Evolutionary conservation across 1,140 invertebrate genomes (phyloP).

Genomic region (Panulirus ornatus): DNA sequence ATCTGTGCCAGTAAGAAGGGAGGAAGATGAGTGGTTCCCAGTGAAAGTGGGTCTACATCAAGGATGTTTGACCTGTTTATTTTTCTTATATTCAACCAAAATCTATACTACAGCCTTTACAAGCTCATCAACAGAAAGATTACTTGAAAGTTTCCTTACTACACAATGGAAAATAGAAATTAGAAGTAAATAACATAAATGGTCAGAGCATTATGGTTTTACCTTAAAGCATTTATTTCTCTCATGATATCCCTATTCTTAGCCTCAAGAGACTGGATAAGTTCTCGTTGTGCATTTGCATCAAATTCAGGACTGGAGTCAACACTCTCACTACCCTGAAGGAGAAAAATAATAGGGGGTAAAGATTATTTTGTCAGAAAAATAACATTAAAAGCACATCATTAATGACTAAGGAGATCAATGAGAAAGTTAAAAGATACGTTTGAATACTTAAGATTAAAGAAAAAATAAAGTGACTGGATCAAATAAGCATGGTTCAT

Average conservation of each 20-base stretch:
- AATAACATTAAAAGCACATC: background rate
- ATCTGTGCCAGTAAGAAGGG: too few relatives aligned
- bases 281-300: constrained; percentile 76
- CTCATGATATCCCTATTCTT: constrained; percentile 99
- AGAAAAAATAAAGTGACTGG: too few relatives aligned
- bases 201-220: constrained; percentile 54
- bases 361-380: background rate
- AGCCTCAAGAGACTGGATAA: constrained; percentile 95
- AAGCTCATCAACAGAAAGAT: too few relatives aligned
- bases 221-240: constrained; percentile 95
- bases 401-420: background rate
- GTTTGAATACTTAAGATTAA: background rate
- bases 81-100: too few relatives aligned
- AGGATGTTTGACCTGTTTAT: too few relatives aligned
- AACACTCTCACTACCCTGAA: constrained; percentile 64
- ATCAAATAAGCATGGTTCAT: too few relatives aligned
- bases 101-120: too few relatives aligned
- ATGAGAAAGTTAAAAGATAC: background rate
- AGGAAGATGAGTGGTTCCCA: too few relatives aligned
- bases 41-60: too few relatives aligned
- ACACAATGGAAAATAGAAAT: background rate
- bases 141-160: background rate
- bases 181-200: too few relatives aligned
- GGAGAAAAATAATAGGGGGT: background rate
- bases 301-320: constrained; percentile 69